Base-by-base conservation (phyloP, 2,888 invertebrate genomes). In the Lissocephala sabroskyi region DNA sequence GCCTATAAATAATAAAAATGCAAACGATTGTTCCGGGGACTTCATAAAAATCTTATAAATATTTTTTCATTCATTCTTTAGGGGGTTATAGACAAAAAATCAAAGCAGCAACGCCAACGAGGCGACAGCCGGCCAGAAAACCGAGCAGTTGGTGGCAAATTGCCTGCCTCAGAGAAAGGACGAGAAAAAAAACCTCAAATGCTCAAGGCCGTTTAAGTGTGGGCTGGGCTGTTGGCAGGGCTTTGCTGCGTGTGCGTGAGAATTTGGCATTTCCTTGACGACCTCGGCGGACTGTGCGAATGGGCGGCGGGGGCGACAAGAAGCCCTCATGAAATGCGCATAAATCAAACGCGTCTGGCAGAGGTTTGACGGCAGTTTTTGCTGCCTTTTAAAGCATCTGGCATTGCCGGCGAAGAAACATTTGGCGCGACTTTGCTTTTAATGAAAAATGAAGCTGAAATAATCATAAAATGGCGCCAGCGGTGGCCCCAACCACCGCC, bases 371-470 rank as follows among this genome's bases (percentile, higher is more conserved):
- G 35, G 17, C 35, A 32, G 11, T 32, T 29, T 32, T 32, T 30
- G 30, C 44, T 32, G 30, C 43, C 39, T 13, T 17, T 36, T 42
- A 42, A 52, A 45, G 43, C 56, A 32, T 13, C 11, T 32, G 30
- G 30, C 30, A 18, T 39, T n/a, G n/a, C n/a, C n/a, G n/a, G n/a
- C n/a, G n/a, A 41, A 49, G 44, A 45, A 60, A 45, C 65, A 65
- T 67, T 60, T 71, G 65, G 45, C 41, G 37, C 50, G 53, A 48
- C 62, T 65, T 52, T 62, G 56, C 50, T 54, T 49, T 56, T 62
- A 70, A 68, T 68, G 56, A 68, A 74, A 68, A 66, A 70, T 74
- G 66, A 74, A 66, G 70, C 74, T 53, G 50, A 55, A 59, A 55
- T 53, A 68, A 68, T 62, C 68, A 64, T 56, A 66, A 56, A 54